Evolutionary conservation across 2,888 invertebrate genomes (phyloP), one percentile per base, ranked within the genome.

Genomic region (Geotrupes spiniger): DNA sequence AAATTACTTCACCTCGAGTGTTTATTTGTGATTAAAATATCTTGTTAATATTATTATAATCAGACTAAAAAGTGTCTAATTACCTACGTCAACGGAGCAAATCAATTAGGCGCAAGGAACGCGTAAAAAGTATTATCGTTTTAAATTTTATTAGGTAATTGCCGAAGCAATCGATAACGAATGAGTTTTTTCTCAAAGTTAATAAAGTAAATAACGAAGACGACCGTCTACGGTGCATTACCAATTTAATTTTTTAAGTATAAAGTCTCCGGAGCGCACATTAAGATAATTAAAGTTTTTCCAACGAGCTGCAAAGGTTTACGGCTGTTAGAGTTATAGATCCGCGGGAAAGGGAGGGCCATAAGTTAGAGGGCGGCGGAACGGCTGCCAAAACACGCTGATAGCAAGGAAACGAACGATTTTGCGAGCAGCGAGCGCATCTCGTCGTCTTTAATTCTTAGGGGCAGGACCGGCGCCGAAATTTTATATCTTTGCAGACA

Each of bases 261-360:
- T 15, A 14, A 14, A 16, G 27, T 25, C 21, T 40, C 14, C 25
- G 38, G 17, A 27, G 27, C 40, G 40, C 25, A 40, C 40, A 40
- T 40, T 40, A 40, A 40, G 40, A 40, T 56, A 50, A 56, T 58
- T 56, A 58, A 58, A 56, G 50, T 56, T 59, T 56, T 59, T 57
- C 54, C 51, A 49, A 50, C 46, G 53, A 59, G 54, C 56, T 57
- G 56, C 57, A 53, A 56, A 59, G 57, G 53, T 57, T 58, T 56
- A 59, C 56, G 53, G 53, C 54, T 55, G 54, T 56, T 54, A 56
- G 56, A 59, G 49, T 59, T 59, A 59, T 57, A 54, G 59, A 59
- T 59, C 59, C 54, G 53, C 52, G 53, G 54, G 52, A 56, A 56
- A 55, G 56, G 55, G 59, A 56, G 54, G 51, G 56, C 56, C 54